Evolutionary conservation across 2,888 invertebrate species (phyloP), one percentile per base, ranked within the genome.

Genomic region (Torymus texanus): DNA sequence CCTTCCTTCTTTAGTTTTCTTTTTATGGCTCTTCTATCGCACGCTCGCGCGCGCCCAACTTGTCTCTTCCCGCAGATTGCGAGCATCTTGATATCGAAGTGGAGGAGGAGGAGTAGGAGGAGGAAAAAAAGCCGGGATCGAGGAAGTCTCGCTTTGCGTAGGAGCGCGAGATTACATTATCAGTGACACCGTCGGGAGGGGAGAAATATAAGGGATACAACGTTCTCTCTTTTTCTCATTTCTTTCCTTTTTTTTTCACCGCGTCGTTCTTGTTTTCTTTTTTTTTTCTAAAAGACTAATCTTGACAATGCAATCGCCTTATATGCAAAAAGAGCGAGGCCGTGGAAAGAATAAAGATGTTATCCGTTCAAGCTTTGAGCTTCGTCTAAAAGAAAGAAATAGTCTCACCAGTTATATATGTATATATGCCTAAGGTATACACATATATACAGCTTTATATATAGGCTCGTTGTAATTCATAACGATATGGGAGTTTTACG

Each of bases 1-100:
- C 61, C 61, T 56, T 76, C 75, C 58, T 71, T 67, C 76, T 78
- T 79, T 81, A 51, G 63, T 55, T 80, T 75, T 77, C 70, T 71
- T 73, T 80, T 78, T 77, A 77, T 66, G 55, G 77, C 74, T 80
- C 77, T 71, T 75, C 76, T 78, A 78, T 81, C 75, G 77, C 41
- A 41, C 41, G 41, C 41, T 41, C 41, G 41, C 41, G 8, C 41
- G 41, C 74, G 53, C 55, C 72, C 81, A 78, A 77, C 75, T 78
- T 70, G 78, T 81, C 81, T 81, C 81, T 82, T 55, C 53, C 73
- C 63, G 56, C 75, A 80, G 74, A 70, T 80, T 80, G 71, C 75
- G 67, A 80, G 72, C 72, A 80, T 80, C 72, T 80, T 72, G 79
- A 80, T 80, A 76, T 80, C 72, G 67, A 63, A 70, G 24, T n/a